Conservation (phyloP, 2,113 vertebrate genomes). For the Ovibos moschatus region DNA sequence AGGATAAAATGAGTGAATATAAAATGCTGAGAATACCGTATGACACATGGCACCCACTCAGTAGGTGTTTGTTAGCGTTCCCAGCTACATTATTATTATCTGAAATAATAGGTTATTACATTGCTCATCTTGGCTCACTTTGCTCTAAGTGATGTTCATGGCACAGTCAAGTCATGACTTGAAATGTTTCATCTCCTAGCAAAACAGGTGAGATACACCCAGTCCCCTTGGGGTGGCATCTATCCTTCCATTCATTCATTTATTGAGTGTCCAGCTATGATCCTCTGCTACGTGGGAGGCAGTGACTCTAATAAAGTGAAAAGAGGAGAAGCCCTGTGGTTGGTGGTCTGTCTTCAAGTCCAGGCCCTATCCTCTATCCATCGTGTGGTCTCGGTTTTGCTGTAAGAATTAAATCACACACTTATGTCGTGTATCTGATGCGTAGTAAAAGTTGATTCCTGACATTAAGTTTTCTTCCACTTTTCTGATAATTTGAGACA, state of each 20-base stretch:
- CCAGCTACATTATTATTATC: background rate
- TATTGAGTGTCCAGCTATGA: background rate
- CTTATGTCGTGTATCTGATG: background rate
- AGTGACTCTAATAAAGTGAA: background rate
- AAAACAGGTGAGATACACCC: background rate
- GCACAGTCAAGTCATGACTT: background rate
- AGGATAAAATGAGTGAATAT: background rate
- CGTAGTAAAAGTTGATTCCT: background rate
- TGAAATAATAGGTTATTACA: background rate
- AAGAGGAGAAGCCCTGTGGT: background rate
- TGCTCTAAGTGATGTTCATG: background rate
- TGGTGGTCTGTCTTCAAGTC: background rate
- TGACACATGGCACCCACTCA: background rate
- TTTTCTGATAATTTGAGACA: background rate
- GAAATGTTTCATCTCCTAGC: background rate
- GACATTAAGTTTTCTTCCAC: background rate
- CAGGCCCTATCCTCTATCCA: accelerated
- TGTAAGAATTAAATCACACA: background rate
- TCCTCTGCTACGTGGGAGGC: background rate
- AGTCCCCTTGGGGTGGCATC: background rate
- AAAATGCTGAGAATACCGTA: background rate
- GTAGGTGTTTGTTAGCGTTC: background rate
- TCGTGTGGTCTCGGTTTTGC: background rate
- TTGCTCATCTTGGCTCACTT: background rate
- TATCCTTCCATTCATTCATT: background rate